Evolutionary conservation across 2,113 vertebrate species (phyloP).

Genomic region (Tyrannus savana): DNA sequence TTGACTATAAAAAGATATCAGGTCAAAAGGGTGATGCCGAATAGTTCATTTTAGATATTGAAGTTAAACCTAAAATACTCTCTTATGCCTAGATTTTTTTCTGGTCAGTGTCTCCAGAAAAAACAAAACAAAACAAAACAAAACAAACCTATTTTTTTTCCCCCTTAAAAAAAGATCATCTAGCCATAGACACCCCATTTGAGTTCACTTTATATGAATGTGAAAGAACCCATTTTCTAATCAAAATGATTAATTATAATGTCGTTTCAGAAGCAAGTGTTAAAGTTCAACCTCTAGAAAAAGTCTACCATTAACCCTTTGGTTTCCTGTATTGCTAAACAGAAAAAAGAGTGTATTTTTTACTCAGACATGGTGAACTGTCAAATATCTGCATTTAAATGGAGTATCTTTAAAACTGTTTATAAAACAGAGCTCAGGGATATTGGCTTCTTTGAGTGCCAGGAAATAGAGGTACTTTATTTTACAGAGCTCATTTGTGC

Average conservation of each 20-base stretch:
- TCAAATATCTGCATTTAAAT: conserved; percentile 6
- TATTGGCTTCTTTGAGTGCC: background rate
- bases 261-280: background rate
- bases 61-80: background rate
- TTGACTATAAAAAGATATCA: background rate
- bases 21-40: background rate
- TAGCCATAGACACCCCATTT: background rate
- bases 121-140: too few relatives aligned
- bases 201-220: background rate
- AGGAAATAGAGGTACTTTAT: background rate
- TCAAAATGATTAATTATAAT: background rate
- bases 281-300: background rate
- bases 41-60: background rate
- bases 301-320: background rate
- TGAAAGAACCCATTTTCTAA: background rate
- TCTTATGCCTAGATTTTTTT: background rate
- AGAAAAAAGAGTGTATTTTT: background rate
- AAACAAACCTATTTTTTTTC: background rate
- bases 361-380: background rate
- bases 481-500: background rate
- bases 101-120: background rate
- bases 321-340: background rate
- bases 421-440: background rate
- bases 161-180: background rate
- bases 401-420: background rate